Evolutionary conservation across 2,888 invertebrate genomes (phyloP), one percentile per base, ranked within the genome.

Genomic region (Aplocera efformata): DNA sequence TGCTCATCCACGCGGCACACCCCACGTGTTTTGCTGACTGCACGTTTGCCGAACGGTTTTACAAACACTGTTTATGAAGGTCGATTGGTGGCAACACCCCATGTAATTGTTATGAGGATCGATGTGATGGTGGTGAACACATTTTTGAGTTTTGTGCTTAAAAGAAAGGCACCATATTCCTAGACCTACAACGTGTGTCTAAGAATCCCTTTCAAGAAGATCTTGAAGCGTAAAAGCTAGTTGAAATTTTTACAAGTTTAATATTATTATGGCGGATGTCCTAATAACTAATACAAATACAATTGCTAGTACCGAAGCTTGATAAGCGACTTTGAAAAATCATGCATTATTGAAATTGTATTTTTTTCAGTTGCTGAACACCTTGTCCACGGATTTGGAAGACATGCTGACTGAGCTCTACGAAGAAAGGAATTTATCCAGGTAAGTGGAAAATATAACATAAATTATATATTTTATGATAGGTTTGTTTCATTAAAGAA

Each of bases 371-470:
- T 88, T 95, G 78, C 91, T 95, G 78, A 95, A 92, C 82, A 92
- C 93, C 41, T 84, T 96, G 66, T 96, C 96, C 48, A 92, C 92
- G 65, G 96, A 96, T 86, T 89, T 96, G 86, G 96, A 96, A 83
- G 93, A 94, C 62, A 94, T 95, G 94, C 90, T 96, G 64, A 93
- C 92, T 63, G 95, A 96, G 76, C 89, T 96, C 46, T 94, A 94
- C 68, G 92, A 94, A 56, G 91, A 93, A 41, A 91, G 63, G 47
- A 70, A 69, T 35, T 49, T 67, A 58, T 51, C 56, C 61, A 79
- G 79, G 79, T 79, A 11, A 63, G 65, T 58, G 24, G 25, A 24
- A 17, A 17, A 17, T 3, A 17, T 2, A 5, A 17, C 2, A 17
- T 17, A 17, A 3, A 17, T 17, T 3, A 17, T 17, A 17, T 2